A percentile compares a stretch with the other conserved stretches of the same genome.
Conservation (phyloP, 2,888 invertebrate genomes). For the Athalia rosae region DNA sequence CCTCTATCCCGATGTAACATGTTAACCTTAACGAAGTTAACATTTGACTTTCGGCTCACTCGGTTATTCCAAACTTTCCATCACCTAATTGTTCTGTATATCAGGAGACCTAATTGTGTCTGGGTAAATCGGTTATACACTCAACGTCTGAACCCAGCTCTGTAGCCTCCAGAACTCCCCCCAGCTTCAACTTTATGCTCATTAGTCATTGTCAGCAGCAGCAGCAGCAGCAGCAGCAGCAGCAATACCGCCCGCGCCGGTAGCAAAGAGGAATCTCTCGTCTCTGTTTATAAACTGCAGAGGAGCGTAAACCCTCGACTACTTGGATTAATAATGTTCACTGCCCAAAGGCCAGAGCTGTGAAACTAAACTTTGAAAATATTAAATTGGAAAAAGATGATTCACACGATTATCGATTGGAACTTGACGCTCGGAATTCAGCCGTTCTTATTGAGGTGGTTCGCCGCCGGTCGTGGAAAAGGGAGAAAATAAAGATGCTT, state of each 20-base stretch:
- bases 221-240: slow-evolving; percentile 1
- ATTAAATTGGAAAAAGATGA: too few relatives aligned
- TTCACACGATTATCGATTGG: too few relatives aligned
- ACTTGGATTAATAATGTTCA: too few relatives aligned
- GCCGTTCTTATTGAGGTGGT: too few relatives aligned
- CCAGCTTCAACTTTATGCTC: not conserved
- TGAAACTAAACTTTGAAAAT: too few relatives aligned
- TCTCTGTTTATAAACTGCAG: too few relatives aligned
- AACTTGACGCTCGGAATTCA: too few relatives aligned
- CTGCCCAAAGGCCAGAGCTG: too few relatives aligned
- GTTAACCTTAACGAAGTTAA: slow-evolving; percentile 5
- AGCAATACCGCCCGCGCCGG: slow-evolving; percentile 2
- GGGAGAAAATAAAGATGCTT: too few relatives aligned
- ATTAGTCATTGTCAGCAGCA: slow-evolving; percentile 26
- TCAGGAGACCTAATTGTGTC: slow-evolving; percentile 3
- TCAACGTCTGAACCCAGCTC: not conserved
- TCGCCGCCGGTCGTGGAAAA: too few relatives aligned
- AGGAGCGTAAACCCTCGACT: too few relatives aligned
- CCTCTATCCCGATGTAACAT: not conserved
- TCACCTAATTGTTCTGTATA: not conserved
- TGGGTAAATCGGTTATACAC: slow-evolving; percentile 7
- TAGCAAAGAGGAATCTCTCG: not conserved
- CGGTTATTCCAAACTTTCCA: slow-evolving; percentile 11
- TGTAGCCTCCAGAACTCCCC: not conserved
- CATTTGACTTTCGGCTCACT: slow-evolving; percentile 17